Evolutionary conservation across 2,113 vertebrate species (phyloP).

Genomic region (Hippocampus abdominalis): DNA sequence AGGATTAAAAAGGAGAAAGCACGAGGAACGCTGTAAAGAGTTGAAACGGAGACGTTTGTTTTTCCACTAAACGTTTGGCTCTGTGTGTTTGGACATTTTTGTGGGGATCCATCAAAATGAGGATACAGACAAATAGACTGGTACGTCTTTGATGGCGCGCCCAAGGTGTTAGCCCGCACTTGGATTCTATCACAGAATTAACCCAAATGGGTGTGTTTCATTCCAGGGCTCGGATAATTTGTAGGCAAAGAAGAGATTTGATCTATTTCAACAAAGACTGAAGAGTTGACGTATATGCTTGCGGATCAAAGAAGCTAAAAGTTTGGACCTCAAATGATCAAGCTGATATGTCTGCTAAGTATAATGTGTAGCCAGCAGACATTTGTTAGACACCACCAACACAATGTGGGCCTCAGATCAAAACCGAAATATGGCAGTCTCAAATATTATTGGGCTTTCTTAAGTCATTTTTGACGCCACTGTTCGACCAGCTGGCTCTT

Average conservation of each 20-base stretch:
- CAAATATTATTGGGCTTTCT: background rate
- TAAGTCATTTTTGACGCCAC: background rate
- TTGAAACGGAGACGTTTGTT: constrained; percentile 68
- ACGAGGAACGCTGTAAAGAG: constrained; percentile 47
- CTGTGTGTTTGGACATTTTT: constrained; percentile 61
- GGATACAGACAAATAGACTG: constrained; percentile 55
- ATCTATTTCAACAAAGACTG: constrained; percentile 5
- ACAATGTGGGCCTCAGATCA: background rate
- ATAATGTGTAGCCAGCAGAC: background rate
- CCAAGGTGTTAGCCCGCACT: constrained; percentile 55
- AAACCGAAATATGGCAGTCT: constrained; percentile 1
- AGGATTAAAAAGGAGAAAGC: constrained; percentile 60
- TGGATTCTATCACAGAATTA: constrained; percentile 45
- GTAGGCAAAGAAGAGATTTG: background rate
- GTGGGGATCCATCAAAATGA: constrained; percentile 49
- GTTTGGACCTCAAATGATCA: constrained; percentile 1
- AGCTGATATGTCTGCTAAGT: constrained; percentile 1
- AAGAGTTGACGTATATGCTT: background rate
- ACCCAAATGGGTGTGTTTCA: constrained; percentile 41
- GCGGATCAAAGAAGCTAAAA: background rate
- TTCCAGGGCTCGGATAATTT: constrained; percentile 25
- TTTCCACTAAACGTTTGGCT: constrained; percentile 54
- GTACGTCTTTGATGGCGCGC: constrained; percentile 59
- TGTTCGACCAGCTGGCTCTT: background rate
- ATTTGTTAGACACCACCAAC: background rate